Conservation (phyloP, 2,113 vertebrate genomes). For the Condylura cristata region DNA sequence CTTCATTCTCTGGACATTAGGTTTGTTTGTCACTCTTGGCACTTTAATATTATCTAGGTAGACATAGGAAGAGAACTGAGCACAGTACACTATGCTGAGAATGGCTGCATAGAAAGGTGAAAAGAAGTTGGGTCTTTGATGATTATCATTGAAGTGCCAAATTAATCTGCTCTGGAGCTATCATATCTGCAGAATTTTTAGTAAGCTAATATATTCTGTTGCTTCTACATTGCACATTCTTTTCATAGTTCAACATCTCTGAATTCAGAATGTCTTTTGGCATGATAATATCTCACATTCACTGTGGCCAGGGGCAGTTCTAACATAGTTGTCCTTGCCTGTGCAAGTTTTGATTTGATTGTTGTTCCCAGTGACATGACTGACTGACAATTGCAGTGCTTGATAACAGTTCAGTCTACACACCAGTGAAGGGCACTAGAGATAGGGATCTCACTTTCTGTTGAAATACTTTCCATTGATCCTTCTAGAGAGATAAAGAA, state of each 20-base stretch:
- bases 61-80: background rate
- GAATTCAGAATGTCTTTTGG: background rate
- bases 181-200: background rate
- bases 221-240: background rate
- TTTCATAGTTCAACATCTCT: background rate
- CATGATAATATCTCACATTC: background rate
- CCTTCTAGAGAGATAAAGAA: background rate
- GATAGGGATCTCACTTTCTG: background rate
- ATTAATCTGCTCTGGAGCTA: background rate
- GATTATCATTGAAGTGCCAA: background rate
- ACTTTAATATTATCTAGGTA: background rate
- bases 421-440: background rate
- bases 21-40: background rate
- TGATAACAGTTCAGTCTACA: slow-evolving; percentile 3
- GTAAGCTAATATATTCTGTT: background rate
- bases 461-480: background rate
- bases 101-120: background rate
- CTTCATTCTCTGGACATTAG: background rate
- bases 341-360: background rate
- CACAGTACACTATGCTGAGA: background rate
- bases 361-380: background rate
- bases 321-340: background rate
- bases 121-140: background rate
- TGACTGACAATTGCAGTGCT: background rate
- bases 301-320: background rate